A percentile compares a stretch with the other conserved stretches of the same genome.
These are phyloP conservation scores for Prionailurus bengalensis DNA, from an alignment of 2,113 vertebrate genomes.

Conservation along the genomic window DNA sequence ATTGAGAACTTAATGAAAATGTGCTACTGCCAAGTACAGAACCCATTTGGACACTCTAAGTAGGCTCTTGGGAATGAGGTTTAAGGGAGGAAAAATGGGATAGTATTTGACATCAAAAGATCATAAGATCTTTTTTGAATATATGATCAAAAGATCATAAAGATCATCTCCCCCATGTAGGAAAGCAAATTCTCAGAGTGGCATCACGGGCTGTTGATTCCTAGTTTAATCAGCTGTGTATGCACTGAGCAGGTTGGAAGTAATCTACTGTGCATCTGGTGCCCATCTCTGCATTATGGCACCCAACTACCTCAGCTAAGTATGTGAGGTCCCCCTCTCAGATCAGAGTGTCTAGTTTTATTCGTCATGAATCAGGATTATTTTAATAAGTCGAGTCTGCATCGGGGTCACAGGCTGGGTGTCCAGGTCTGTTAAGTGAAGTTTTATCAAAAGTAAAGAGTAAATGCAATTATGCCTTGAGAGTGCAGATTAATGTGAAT, in stretches of 20 bases:
- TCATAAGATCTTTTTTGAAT: neutral
- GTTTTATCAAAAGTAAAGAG: conserved; percentile 30
- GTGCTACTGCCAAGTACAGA: neutral
- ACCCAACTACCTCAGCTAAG: neutral
- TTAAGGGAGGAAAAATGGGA: neutral
- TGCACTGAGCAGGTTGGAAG: neutral
- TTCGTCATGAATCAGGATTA: neutral
- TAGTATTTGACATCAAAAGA: conserved; percentile 16
- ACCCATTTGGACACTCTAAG: neutral
- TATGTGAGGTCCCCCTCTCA: neutral
- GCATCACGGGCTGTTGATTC: neutral
- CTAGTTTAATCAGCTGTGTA: neutral
- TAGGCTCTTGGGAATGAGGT: neutral
- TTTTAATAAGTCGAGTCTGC: neutral
- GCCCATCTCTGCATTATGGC: neutral
- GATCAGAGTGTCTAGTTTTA: neutral
- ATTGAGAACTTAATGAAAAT: neutral
- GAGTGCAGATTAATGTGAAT: neutral
- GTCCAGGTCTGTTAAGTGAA: neutral
- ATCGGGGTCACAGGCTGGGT: neutral
- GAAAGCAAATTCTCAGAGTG: neutral
- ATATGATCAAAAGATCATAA: conserved; percentile 13
- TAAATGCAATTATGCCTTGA: conserved; percentile 11
- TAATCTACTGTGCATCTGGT: no score
- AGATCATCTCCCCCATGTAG: neutral